Percentiles rank a stretch among this genome's conserved stretches.
These are phyloP conservation scores for Orthosia cruda DNA, from an alignment of 2,888 invertebrate genomes.

Conservation along the genomic window DNA sequence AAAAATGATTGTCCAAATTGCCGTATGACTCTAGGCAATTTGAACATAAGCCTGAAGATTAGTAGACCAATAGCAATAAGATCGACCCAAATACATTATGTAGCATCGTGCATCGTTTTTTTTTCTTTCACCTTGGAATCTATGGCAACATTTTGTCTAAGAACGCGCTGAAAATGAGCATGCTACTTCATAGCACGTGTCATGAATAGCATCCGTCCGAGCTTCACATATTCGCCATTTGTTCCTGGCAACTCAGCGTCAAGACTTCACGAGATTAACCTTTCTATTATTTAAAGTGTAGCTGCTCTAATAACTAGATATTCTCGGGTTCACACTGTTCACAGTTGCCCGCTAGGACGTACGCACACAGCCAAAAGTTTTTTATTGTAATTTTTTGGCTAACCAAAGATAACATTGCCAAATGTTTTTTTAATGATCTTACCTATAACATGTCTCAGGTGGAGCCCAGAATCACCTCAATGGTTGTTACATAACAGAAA, in stretches of 20 bases:
- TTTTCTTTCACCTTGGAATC: too few species aligned
- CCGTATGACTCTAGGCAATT: too few species aligned
- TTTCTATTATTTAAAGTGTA: too few species aligned
- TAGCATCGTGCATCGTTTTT: neutral
- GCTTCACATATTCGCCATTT: too few species aligned
- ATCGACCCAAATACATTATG: slow-evolving; percentile 4
- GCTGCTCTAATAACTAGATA: too few species aligned
- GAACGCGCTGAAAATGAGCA: too few species aligned
- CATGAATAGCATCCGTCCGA: too few species aligned
- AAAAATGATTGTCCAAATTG: slow-evolving; percentile 10
- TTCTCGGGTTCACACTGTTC: neutral
- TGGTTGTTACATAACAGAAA: slow-evolving; percentile 86
- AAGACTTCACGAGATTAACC: too few species aligned
- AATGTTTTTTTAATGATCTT: slow-evolving; percentile 18
- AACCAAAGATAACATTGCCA: neutral
- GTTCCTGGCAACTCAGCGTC: too few species aligned
- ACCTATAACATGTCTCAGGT: slow-evolving; percentile 73
- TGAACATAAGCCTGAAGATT: neutral
- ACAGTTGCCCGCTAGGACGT: neutral
- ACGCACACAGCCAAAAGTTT: neutral
- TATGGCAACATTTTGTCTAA: too few species aligned
- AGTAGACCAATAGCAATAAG: neutral
- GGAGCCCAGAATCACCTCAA: slow-evolving; percentile 88
- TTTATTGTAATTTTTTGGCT: neutral
- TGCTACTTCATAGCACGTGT: too few species aligned